phyloP scores from a whole-genome alignment of 2,113 vertebrate species.

The Protobothrops mucrosquamatus region DNA sequence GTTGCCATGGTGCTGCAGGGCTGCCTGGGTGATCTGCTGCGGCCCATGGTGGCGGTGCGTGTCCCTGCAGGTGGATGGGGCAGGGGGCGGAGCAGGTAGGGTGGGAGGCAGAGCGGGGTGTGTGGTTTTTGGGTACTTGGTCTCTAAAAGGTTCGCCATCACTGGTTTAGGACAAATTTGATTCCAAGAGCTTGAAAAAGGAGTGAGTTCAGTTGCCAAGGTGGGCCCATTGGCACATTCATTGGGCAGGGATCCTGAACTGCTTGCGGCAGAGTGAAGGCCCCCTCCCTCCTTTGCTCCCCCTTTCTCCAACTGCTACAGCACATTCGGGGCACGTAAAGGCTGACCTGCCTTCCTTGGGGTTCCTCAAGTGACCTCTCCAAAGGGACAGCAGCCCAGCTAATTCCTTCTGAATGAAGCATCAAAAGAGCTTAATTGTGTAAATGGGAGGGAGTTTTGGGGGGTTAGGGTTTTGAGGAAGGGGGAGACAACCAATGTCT shows the following conservation, averaged over 20 bases:
- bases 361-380: neutral
- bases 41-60: too few species aligned
- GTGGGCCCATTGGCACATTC: neutral
- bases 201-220: neutral
- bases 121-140: too few species aligned
- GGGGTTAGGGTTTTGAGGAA: neutral
- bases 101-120: too few species aligned
- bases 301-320: neutral
- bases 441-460: fast-evolving
- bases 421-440: neutral
- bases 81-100: too few species aligned
- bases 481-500: neutral
- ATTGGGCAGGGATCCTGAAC: neutral
- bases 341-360: neutral
- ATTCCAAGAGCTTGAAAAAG: neutral
- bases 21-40: too few species aligned
- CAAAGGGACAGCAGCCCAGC: neutral
- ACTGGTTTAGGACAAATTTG: neutral
- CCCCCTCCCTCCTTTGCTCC: neutral
- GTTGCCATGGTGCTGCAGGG: too few species aligned
- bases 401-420: neutral
- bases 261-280: neutral
- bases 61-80: too few species aligned
- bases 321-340: neutral
- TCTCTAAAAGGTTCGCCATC: too few species aligned